A percentile compares a stretch with the other conserved stretches of the same genome.
Conservation (phyloP, 2,888 invertebrate genomes). For the Dasysyrphus tricinctus region DNA sequence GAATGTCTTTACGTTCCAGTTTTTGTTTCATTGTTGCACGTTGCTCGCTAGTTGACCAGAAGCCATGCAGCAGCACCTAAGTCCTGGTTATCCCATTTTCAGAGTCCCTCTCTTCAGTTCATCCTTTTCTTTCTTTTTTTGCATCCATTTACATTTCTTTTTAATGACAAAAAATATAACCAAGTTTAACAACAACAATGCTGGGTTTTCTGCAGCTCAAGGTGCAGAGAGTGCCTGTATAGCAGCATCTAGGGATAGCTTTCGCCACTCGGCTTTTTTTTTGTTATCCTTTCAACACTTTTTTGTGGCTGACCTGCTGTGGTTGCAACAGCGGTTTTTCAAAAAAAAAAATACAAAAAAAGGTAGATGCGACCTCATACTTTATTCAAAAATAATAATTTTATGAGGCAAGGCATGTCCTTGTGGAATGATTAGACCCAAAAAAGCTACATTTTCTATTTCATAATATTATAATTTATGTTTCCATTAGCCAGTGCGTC, state of each 20-base stretch:
- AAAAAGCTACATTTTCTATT: constrained; percentile 7
- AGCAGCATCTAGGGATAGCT: constrained; percentile 41
- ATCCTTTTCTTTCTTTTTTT: constrained; percentile 6
- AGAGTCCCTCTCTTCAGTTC: not conserved
- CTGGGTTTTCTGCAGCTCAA: not conserved
- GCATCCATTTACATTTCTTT: constrained; percentile 18
- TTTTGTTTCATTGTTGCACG: constrained; percentile 25
- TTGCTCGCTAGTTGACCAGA: constrained; percentile 19
- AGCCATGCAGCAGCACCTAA: constrained; percentile 22
- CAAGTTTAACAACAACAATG: not conserved
- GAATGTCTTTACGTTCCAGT: constrained; percentile 24
- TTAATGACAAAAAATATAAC: constrained; percentile 36
- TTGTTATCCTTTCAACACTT: constrained; percentile 34
- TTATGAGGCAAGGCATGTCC: constrained; percentile 5
- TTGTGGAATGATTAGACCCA: constrained; percentile 2
- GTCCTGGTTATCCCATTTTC: constrained; percentile 5
- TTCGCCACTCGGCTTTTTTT: constrained; percentile 13
- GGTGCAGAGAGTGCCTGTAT: constrained; percentile 1
- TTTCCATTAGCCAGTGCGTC: constrained; percentile 17
- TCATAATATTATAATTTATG: not conserved
- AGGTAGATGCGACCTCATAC: not conserved
- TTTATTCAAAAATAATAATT: constrained; percentile 31
- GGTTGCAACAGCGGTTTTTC: constrained; percentile 13
- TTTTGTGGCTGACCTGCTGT: constrained; percentile 18
- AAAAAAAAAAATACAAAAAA: not conserved